Conservation (phyloP, 2,797 vertebrate species). For the Psittacula echo region DNA sequence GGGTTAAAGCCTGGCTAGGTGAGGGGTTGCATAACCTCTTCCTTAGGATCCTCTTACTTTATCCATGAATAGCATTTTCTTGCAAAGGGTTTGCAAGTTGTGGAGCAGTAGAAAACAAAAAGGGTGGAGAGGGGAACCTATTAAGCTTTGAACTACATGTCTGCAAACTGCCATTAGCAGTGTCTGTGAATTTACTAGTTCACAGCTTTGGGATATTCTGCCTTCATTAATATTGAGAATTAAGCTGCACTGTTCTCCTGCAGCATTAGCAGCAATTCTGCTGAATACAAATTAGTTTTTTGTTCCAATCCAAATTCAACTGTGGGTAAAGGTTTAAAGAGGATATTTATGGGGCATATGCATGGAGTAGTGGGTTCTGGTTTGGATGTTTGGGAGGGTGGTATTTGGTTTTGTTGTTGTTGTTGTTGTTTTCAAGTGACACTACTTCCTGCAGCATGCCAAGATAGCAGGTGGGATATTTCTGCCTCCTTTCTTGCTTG, state of each 20-base stretch:
- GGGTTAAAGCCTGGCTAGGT: background rate
- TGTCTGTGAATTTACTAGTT: background rate
- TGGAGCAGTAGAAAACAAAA: background rate
- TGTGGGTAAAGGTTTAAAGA: background rate
- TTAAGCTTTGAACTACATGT: background rate
- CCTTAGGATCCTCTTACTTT: background rate
- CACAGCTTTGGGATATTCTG: constrained; percentile 5
- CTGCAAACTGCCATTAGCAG: background rate
- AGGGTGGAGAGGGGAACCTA: rapidly evolving
- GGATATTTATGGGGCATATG: background rate
- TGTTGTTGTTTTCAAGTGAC: background rate
- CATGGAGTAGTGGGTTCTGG: background rate
- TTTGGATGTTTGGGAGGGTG: background rate
- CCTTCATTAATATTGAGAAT: constrained; percentile 44
- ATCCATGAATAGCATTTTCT: rapidly evolving
- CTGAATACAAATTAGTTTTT: constrained; percentile 10
- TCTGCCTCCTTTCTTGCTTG: background rate
- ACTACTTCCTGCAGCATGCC: background rate
- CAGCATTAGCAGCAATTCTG: background rate
- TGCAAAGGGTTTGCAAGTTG: background rate
- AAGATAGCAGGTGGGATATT: background rate
- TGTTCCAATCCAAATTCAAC: background rate
- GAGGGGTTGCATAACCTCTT: background rate
- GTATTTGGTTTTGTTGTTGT: background rate
- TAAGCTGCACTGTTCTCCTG: background rate